Base-by-base conservation (phyloP, 2,797 vertebrate species). In the Fundulus diaphanus region DNA sequence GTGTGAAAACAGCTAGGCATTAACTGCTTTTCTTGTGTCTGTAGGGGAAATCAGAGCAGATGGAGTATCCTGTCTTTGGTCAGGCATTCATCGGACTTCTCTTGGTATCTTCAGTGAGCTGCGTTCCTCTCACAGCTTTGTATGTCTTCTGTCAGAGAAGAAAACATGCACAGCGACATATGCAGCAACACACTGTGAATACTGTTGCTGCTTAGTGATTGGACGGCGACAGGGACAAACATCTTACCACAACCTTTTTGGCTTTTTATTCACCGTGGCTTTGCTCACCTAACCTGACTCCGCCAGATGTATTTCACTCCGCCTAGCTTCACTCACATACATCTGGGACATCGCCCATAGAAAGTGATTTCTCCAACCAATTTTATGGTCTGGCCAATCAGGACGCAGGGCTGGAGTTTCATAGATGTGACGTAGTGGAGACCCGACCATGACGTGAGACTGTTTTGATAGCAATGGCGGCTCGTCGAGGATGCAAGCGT, bases 11-110 rank as follows among this genome's bases (percentile, higher is more conserved):
- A 24, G 29, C 35, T 33, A 1, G 27, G 27, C 12, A 24, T 49
- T 42, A 46, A 72, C 44, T 68, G 7, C 73, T 1, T 8, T 12
- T 83, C 22, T 72, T 73, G 27, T 75, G 46, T 80, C 70, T 51
- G 51, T 78, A 99, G 98, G 97, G 97, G 4, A 92, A 93, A 74
- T 90, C 97, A 0, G 95, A 95, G 89, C 92, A 89, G 72, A 95
- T 69, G 69, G 94, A 96, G 16, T 98, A 98, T 79, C 97, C 98
- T 0, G 0, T 89, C 7, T 94, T 95, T 0, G 96, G 94, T 2
- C 93, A 97, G 31, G 93, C 87, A 0, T 92, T 96, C 88, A 99
- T 98, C 0, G 96, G 91, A 42, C 89, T 99, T 71, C 95, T 99
- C 5, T 91, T 98, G 86, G 93, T 89, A 0, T 81, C 96, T 0